phyloP scores from a whole-genome alignment of 2,888 invertebrate genomes.

The Melitaea athalia region DNA sequence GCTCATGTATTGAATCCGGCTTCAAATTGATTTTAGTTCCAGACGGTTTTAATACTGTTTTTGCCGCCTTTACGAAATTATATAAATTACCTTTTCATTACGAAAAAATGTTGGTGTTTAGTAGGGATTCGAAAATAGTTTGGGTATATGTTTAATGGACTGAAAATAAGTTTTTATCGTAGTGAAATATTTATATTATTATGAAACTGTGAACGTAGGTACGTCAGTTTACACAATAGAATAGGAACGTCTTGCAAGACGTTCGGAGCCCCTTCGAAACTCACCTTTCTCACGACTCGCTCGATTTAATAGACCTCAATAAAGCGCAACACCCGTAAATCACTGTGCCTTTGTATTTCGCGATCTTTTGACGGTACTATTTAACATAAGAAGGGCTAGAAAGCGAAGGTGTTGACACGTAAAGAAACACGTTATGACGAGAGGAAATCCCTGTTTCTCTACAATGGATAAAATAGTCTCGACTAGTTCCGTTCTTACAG shows the following conservation, averaged over 20 bases:
- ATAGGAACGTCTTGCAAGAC: slow-evolving; percentile 63
- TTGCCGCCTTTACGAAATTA: neutral
- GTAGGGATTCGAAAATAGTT: neutral
- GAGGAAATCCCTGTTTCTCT: slow-evolving; percentile 38
- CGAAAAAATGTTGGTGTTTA: neutral
- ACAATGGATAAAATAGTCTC: slow-evolving; percentile 51
- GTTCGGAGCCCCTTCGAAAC: slow-evolving; percentile 57
- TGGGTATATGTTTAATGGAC: neutral
- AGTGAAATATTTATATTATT: neutral
- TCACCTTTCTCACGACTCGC: slow-evolving; percentile 76
- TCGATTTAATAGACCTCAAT: slow-evolving; percentile 72
- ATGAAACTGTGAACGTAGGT: slow-evolving; percentile 3
- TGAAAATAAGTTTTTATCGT: neutral
- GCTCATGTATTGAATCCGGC: neutral
- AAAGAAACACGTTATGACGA: slow-evolving; percentile 66
- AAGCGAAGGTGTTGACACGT: slow-evolving; percentile 78
- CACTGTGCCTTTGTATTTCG: slow-evolving; percentile 67
- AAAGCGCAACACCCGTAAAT: slow-evolving; percentile 75
- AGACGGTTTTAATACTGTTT: neutral
- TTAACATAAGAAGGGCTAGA: slow-evolving; percentile 78
- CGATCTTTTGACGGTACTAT: slow-evolving; percentile 70
- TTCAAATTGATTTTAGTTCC: neutral
- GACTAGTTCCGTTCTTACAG: slow-evolving; percentile 57
- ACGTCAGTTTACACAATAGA: slow-evolving; percentile 30
- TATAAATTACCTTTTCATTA: too few relatives aligned